A percentile compares a stretch with the other conserved stretches of the same genome.
Conservation (phyloP, 2,797 vertebrate species). For the Epinephelus coioides region DNA sequence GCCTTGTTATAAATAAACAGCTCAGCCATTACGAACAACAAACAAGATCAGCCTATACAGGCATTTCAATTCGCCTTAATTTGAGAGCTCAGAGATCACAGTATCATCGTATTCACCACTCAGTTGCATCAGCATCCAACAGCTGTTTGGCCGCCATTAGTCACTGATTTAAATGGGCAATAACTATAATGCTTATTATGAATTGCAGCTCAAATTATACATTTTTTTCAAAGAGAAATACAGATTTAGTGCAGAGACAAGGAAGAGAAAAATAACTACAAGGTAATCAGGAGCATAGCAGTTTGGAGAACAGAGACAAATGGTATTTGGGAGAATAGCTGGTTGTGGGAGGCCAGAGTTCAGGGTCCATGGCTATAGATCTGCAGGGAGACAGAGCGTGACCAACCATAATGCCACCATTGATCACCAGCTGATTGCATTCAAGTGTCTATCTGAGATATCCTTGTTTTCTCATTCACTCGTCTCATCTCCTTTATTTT, state of each 20-base stretch:
- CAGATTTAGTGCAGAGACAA: background rate
- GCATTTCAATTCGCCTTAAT: constrained; percentile 53
- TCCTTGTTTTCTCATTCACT: constrained; percentile 11
- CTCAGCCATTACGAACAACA: constrained; percentile 36
- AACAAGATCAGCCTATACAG: constrained; percentile 25
- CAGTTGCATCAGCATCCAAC: constrained; percentile 33
- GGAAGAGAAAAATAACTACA: background rate
- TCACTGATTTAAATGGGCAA: constrained; percentile 17
- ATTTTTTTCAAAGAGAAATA: background rate
- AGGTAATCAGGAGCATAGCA: background rate
- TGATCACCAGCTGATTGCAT: constrained; percentile 34
- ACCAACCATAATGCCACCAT: constrained; percentile 42
- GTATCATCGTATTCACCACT: constrained; percentile 11
- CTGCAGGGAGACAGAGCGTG: constrained; percentile 34
- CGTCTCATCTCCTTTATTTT: constrained; percentile 5
- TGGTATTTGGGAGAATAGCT: constrained; percentile 8
- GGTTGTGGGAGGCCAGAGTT: constrained; percentile 42
- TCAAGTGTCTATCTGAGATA: constrained; percentile 5
- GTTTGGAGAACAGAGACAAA: constrained; percentile 9
- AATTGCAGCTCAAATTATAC: background rate
- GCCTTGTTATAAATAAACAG: constrained; percentile 56
- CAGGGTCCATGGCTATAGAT: constrained; percentile 28
- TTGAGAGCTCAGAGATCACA: constrained; percentile 34
- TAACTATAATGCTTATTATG: background rate
- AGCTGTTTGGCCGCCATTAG: constrained; percentile 31